These are phyloP conservation scores for Callitettix versicolor DNA, from an alignment of 1,140 invertebrate genomes.

Conservation along the genomic window DNA sequence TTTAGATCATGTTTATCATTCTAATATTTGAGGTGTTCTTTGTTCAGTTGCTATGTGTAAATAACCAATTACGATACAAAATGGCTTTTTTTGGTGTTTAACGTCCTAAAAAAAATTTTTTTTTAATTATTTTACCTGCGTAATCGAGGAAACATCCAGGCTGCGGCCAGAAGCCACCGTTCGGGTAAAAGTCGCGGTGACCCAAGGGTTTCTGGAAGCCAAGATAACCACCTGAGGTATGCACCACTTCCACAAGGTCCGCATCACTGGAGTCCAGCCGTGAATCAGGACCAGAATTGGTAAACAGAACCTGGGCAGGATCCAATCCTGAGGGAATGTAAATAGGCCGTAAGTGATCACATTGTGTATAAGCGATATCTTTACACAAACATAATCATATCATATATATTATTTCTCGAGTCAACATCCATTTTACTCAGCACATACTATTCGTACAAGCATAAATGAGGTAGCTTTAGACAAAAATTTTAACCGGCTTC, in stretches of 20 bases:
- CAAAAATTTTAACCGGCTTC: no score
- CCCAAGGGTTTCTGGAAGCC: conserved; percentile 42
- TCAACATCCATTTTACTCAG: no score
- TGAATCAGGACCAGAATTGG: conserved; percentile 20
- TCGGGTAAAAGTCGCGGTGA: conserved; percentile 51
- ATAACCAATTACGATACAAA: no score
- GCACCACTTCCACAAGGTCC: conserved; percentile 45
- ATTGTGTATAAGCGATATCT: neutral
- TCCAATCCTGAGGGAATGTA: conserved; percentile 24
- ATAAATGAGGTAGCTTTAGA: no score
- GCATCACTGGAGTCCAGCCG: conserved; percentile 35
- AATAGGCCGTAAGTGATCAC: neutral
- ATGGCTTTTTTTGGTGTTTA: no score
- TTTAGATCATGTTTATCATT: no score
- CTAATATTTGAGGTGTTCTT: no score
- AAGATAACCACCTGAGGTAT: conserved; percentile 46
- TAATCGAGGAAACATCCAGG: conserved; percentile 44
- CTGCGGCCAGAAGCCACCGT: conserved; percentile 44
- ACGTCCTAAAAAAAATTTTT: no score
- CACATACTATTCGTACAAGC: no score
- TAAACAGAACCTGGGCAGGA: conserved; percentile 30
- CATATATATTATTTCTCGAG: no score
- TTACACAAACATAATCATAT: no score
- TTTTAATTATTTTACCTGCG: conserved; percentile 21
- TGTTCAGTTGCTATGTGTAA: no score